A percentile compares a stretch with the other conserved stretches of the same genome.
Conservation (phyloP, 2,888 invertebrate species). For the Lysandra bellargus region DNA sequence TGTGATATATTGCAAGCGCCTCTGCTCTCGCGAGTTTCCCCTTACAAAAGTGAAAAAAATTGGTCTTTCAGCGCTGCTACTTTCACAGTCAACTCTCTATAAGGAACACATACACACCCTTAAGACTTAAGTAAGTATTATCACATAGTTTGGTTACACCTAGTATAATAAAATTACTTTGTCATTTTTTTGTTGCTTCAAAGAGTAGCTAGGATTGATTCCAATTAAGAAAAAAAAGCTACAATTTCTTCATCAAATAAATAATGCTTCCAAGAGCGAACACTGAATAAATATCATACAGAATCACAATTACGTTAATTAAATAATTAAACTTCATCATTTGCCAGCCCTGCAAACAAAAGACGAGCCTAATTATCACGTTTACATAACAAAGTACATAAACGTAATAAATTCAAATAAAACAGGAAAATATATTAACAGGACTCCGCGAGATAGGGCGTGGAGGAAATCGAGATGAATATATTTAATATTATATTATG, state of each 20-base stretch:
- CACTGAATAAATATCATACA: not conserved
- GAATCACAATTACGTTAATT: constrained; percentile 10
- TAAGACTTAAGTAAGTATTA: no score
- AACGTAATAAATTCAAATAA: constrained; percentile 61
- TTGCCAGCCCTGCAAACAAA: constrained; percentile 9
- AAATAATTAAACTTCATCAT: constrained; percentile 1
- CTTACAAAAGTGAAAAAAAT: no score
- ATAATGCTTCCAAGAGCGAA: not conserved
- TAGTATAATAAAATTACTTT: no score
- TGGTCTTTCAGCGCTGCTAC: no score
- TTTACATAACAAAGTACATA: constrained; percentile 48
- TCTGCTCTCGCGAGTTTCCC: no score
- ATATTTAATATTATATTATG: not conserved
- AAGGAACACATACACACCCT: no score
- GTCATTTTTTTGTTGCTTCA: no score
- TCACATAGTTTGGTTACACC: no score
- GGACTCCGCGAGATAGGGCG: constrained; percentile 24
- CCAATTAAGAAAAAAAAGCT: no score
- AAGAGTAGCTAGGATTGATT: no score
- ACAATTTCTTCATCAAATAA: not conserved
- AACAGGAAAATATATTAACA: constrained; percentile 47
- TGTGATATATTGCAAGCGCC: no score
- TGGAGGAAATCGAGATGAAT: not conserved
- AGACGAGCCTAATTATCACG: constrained; percentile 47
- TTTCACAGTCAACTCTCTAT: no score